Evolutionary conservation across 2,797 vertebrate genomes (phyloP).

Genomic region (Myotis vivesi): DNA sequence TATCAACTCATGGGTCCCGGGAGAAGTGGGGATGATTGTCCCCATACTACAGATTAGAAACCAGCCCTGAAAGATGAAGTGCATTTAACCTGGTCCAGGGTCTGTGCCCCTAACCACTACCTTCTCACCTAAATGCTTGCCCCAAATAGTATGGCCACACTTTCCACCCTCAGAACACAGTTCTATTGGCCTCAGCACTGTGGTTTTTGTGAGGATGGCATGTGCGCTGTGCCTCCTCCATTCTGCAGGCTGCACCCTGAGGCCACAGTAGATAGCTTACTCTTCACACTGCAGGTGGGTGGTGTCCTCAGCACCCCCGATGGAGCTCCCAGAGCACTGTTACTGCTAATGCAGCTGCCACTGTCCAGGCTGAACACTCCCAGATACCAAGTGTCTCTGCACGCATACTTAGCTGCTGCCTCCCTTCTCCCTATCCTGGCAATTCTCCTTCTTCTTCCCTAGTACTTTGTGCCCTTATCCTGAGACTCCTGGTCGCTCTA

Average conservation of each 20-base stretch:
- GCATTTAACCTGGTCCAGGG: neutral
- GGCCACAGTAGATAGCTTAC: neutral
- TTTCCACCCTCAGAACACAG: neutral
- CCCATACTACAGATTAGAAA: neutral
- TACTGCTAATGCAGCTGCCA: neutral
- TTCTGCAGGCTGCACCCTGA: neutral
- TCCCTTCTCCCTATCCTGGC: neutral
- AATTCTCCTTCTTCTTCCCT: neutral
- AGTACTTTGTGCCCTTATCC: neutral
- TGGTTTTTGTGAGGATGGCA: neutral
- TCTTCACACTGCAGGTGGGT: neutral
- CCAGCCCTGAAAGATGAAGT: neutral
- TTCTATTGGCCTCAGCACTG: neutral
- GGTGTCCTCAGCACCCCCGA: neutral
- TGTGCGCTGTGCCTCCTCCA: neutral
- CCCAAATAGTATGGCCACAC: neutral
- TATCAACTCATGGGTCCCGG: neutral
- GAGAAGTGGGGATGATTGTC: neutral
- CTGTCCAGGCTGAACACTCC: neutral
- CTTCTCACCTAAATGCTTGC: neutral
- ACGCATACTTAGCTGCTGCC: neutral
- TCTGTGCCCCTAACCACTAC: neutral
- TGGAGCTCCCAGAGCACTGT: neutral
- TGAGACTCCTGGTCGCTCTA: neutral
- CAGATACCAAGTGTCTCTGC: neutral